phyloP scores from a whole-genome alignment of 2,113 vertebrate species.

The Neolamprologus falcicula region DNA sequence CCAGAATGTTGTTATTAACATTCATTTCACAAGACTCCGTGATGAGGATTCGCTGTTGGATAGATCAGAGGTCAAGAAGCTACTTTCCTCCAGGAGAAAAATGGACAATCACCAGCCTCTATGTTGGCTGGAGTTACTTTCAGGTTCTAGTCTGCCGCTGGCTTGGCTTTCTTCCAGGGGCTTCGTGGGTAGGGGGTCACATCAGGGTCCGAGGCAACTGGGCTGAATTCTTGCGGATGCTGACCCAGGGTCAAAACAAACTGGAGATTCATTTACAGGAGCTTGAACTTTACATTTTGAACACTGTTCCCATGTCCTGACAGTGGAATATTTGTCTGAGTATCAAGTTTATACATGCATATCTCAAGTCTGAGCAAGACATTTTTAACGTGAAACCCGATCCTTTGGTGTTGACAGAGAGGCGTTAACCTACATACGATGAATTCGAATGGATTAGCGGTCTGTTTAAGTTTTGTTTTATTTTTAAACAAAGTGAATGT shows the following conservation, averaged over 20 bases:
- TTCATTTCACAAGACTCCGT: constrained; percentile 2
- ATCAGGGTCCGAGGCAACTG: constrained; percentile 30
- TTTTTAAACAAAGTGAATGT: constrained; percentile 20
- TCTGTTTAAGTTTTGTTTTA: not conserved
- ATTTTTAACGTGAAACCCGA: constrained; percentile 10
- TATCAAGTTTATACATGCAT: constrained; percentile 19
- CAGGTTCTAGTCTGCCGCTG: constrained; percentile 38
- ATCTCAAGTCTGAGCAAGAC: constrained; percentile 32
- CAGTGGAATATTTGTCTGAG: constrained; percentile 36
- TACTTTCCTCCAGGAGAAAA: constrained; percentile 9
- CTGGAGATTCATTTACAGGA: constrained; percentile 31
- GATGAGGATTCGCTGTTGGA: not conserved
- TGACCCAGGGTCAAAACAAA: constrained; percentile 30
- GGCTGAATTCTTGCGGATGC: constrained; percentile 1
- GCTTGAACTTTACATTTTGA: constrained; percentile 21
- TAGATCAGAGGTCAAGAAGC: not conserved
- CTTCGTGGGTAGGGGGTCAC: constrained; percentile 34
- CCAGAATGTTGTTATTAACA: constrained; percentile 1
- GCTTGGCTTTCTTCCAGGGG: constrained; percentile 39
- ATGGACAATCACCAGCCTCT: constrained; percentile 38
- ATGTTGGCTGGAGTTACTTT: constrained; percentile 24
- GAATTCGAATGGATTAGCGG: not conserved
- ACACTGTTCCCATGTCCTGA: constrained; percentile 19
- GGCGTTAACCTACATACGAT: not conserved
- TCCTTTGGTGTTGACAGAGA: not conserved